Base-by-base conservation (phyloP, 1,140 invertebrate genomes). In the Watersipora subatra region DNA sequence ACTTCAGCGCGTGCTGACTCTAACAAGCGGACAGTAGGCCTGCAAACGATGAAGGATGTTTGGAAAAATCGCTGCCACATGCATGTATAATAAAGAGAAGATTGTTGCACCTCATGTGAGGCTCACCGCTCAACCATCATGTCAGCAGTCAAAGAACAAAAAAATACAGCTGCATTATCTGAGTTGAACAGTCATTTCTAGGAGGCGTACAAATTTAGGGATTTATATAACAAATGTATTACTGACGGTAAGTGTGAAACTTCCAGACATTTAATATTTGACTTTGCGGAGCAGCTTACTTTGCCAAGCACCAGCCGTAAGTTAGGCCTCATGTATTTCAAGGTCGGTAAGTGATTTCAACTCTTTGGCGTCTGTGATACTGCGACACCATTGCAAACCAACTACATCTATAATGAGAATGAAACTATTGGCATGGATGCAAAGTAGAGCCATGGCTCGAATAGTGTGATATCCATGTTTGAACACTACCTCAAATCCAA, bases 401-500 rank as follows among this genome's bases (percentile, higher is more conserved):
- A 46, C 34, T 46, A 46, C n/a, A 12, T 46, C 7, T 46, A 46
- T n/a, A n/a, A n/a, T 46, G 34, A 46, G 34, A 7, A 46, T n/a
- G 7, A 46, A n/a, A 46, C 34, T 46, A 46, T 46, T 46, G 34
- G 34, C 34, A 12, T 7, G 7, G 34, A 46, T 46, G n/a, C 7
- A 7, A 46, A 46, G n/a, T 12, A 12, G 34, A 46, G 34, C 34
- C 34, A 46, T 46, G 34, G 34, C 7, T n/a, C 34, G n/a, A 46
- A 46, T 46, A 12, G 7, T 7, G 34, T 46, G 34, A 46, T 46
- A 12, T 46, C 34, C 70, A 85, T 89, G 71, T 78, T 85, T 57
- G 82, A 83, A 62, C 84, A 86, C 69, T 92, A 92, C 79, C 82
- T 88, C 69, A 77, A 86, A 70, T 87, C 88, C 29, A 88, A 88